These are phyloP conservation scores for Leucoptera coffeella DNA, from an alignment of 2,888 invertebrate genomes.

Conservation along the genomic window DNA sequence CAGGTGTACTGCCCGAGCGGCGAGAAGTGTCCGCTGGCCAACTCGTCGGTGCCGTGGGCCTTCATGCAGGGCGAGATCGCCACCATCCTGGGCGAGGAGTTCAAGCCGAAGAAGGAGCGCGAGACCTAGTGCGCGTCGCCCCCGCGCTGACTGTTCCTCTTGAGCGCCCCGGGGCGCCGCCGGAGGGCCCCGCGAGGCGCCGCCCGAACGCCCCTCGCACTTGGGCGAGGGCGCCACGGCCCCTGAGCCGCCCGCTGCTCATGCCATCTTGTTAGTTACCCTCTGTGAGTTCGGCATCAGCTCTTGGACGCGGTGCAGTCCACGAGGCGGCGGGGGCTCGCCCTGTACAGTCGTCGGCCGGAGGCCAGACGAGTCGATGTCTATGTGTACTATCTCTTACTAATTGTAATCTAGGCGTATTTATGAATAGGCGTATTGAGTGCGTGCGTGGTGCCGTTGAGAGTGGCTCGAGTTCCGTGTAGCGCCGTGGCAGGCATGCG, in stretches of 20 bases:
- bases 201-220: constrained; percentile 12
- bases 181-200: too few species aligned
- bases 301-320: too few species aligned
- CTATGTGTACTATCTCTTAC: too few species aligned
- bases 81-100: constrained; percentile 92
- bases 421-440: too few species aligned
- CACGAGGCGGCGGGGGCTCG: too few species aligned
- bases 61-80: constrained; percentile 99
- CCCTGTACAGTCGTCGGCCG: too few species aligned
- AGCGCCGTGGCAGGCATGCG: too few species aligned
- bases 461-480: constrained; percentile 52
- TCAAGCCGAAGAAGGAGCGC: constrained; percentile 87
- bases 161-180: constrained; percentile 46
- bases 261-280: constrained; percentile 52
- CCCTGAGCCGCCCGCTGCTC: constrained; percentile 18
- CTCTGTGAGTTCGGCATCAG: constrained; percentile 48
- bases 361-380: too few species aligned
- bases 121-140: constrained; percentile 64
- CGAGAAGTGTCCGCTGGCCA: constrained; percentile 95
- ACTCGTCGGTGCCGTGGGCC: constrained; percentile 98
- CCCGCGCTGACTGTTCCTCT: constrained; percentile 39
- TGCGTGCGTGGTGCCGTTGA: too few species aligned
- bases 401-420: too few species aligned
- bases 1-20: constrained; percentile 99
- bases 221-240: constrained; percentile 19